phyloP scores from a whole-genome alignment of 2,888 invertebrate species.

The Neoitamus cyanurus region DNA sequence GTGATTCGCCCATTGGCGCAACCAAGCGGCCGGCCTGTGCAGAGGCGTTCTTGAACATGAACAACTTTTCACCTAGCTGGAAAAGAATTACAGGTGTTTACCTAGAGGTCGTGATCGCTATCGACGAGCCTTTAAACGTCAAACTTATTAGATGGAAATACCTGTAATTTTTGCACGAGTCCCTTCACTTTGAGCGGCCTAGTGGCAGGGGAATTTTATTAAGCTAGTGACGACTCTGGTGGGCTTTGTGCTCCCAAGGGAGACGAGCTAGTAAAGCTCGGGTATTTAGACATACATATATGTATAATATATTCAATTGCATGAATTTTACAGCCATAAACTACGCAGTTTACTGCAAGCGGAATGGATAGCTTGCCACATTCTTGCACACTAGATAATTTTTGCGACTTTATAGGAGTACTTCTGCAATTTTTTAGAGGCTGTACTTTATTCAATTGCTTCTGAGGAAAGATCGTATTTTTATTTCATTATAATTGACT shows the following conservation, averaged over 20 bases:
- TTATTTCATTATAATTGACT: background rate
- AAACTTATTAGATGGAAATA: background rate
- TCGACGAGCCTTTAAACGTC: background rate
- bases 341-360: background rate
- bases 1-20: background rate
- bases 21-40: background rate
- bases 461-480: background rate
- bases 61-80: background rate
- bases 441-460: background rate
- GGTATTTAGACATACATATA: background rate
- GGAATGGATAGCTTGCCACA: background rate
- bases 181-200: background rate
- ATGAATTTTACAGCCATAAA: background rate
- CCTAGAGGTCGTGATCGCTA: background rate
- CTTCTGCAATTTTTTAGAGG: background rate
- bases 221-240: background rate
- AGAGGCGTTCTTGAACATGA: conserved; percentile 18
- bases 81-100: background rate
- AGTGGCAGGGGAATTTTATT: background rate
- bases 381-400: background rate
- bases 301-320: background rate
- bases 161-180: background rate
- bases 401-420: background rate
- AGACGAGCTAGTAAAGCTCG: background rate
- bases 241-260: background rate